Evolutionary conservation across 2,113 vertebrate genomes (phyloP), one percentile per base, ranked within the genome.

Genomic region (Raja brachyura): DNA sequence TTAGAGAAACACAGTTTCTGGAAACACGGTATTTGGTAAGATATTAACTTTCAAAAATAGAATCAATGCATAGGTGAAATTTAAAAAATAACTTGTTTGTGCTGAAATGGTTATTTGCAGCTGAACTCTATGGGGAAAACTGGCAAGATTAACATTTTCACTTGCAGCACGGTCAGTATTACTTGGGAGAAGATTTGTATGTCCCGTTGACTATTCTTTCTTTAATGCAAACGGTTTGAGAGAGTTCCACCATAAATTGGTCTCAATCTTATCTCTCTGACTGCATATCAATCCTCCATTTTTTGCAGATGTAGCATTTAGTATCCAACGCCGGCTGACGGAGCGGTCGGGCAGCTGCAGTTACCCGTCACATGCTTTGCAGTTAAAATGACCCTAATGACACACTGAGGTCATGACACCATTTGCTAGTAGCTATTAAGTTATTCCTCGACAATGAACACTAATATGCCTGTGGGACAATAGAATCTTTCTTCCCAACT

Each of bases 351-450:
- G 88, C 88, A 92, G 88, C 88, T 92, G 88, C 88, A 92, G 88
- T 92, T 92, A 92, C 88, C 86, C 88, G 90, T 92, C 90, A 92
- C 90, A 92, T 92, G 66, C 90, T 73, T 73, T 92, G 90, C 66
- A 73, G 66, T 73, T 73, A 73, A 92, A 92, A 73, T 92, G 90
- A 73, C 90, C 90, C 88, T 92, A 73, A 92, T 92, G 90, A 92
- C 90, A 92, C 90, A 54, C 33, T 73, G 31, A 92, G 88, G 88
- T 92, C 88, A 92, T 92, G 88, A 92, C 90, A 92, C 90, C 66
- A 92, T 92, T 92, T 92, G 90, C 90, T 92, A 39, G 90, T 92
- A 92, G 90, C 90, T 92, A 92, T 92, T 92, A 92, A 92, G 66
- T 92, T 92, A 92, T 92, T 92, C 90, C 90, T 92, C 90, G 73